These are phyloP conservation scores for Cantharis nigra DNA, from an alignment of 2,888 invertebrate genomes.

Conservation along the genomic window DNA sequence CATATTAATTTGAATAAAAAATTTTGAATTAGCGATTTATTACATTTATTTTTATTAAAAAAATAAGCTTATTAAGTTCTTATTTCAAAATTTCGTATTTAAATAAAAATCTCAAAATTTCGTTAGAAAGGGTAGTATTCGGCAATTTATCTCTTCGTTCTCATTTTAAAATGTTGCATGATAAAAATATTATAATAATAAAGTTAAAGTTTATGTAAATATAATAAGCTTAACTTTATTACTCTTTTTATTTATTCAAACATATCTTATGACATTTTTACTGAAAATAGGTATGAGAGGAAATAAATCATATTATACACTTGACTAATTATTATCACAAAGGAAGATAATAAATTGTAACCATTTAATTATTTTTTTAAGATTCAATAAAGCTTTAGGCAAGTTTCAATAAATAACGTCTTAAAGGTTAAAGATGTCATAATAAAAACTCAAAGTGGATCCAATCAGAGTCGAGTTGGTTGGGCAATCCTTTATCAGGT, in stretches of 20 bases:
- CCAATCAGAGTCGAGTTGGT: conserved; percentile 14
- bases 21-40: background rate
- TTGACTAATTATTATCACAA: background rate
- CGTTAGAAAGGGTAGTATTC: background rate
- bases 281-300: background rate
- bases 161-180: background rate
- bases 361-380: background rate
- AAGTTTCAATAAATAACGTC: background rate
- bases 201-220: background rate
- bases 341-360: background rate
- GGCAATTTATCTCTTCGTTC: background rate
- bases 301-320: background rate
- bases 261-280: background rate
- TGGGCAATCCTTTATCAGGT: conserved; percentile 15
- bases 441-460: conserved; percentile 11
- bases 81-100: background rate
- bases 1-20: background rate
- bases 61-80: background rate
- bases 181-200: background rate
- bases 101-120: background rate
- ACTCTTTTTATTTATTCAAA: background rate
- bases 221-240: background rate
- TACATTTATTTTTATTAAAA: background rate
- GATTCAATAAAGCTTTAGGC: background rate
- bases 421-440: conserved; percentile 16